phyloP scores from a whole-genome alignment of 2,797 vertebrate species.

The Echeneis naucrates region DNA sequence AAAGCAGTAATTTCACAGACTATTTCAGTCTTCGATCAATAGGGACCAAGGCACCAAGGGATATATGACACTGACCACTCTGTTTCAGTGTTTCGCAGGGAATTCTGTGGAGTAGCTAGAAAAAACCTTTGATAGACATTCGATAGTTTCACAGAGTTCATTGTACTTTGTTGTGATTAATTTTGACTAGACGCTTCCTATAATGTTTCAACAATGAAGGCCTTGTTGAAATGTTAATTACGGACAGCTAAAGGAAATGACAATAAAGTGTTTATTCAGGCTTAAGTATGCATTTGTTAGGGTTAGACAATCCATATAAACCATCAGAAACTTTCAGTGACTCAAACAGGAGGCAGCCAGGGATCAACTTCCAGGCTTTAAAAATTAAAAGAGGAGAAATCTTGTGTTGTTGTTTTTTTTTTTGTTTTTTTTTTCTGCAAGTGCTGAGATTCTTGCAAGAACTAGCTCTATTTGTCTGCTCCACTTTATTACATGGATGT shows the following conservation, averaged over 20 bases:
- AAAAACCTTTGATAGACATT: neutral
- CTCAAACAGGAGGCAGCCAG: slow-evolving; percentile 4
- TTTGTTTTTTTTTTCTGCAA: too few species aligned
- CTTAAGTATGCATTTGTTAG: slow-evolving; percentile 20
- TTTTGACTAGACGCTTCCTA: slow-evolving; percentile 27
- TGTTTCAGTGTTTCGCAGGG: neutral
- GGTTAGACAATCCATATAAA: slow-evolving; percentile 18
- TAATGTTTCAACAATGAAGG: slow-evolving; percentile 15
- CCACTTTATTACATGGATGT: neutral
- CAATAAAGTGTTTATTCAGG: slow-evolving; percentile 48
- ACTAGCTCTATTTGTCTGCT: slow-evolving; percentile 7
- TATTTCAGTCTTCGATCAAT: slow-evolving; percentile 21
- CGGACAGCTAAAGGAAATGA: slow-evolving; percentile 1
- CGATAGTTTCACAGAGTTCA: slow-evolving; percentile 11
- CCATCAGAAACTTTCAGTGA: slow-evolving; percentile 26
- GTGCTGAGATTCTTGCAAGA: slow-evolving; percentile 4
- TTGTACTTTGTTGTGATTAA: neutral
- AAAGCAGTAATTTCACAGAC: slow-evolving; percentile 6
- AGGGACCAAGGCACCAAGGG: neutral
- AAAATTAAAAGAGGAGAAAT: slow-evolving; percentile 20
- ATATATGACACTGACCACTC: neutral
- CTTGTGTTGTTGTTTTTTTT: too few species aligned
- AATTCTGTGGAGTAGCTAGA: neutral
- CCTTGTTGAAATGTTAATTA: slow-evolving; percentile 37
- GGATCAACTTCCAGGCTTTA: slow-evolving; percentile 34